Evolutionary conservation across 2,888 invertebrate species (phyloP).

Genomic region (Plutella xylostella): DNA sequence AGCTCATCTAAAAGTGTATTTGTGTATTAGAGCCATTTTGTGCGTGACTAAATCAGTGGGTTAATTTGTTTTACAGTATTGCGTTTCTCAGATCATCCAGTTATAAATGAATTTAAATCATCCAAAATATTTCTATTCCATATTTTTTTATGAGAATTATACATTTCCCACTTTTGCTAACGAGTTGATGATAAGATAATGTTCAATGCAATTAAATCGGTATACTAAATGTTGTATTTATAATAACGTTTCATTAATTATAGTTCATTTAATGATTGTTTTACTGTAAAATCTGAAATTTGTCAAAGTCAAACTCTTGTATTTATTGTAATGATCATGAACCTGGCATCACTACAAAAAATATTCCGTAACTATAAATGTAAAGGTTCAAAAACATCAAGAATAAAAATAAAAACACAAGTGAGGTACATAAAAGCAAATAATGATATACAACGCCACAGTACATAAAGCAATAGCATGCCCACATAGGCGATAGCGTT

Average conservation of each 20-base stretch:
- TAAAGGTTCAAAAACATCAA: slow-evolving; percentile 32
- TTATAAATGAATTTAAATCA: too few relatives aligned
- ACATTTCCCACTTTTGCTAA: too few relatives aligned
- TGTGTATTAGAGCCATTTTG: slow-evolving; percentile 52
- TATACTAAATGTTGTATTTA: too few relatives aligned
- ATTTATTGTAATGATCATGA: slow-evolving; percentile 52
- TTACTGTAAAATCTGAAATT: slow-evolving; percentile 43
- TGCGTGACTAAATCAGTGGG: slow-evolving; percentile 30
- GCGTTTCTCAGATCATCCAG: too few relatives aligned
- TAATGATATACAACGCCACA: slow-evolving; percentile 56
- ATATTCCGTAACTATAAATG: slow-evolving; percentile 27
- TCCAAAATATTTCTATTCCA: too few relatives aligned
- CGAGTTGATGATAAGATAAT: too few relatives aligned
- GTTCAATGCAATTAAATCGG: too few relatives aligned
- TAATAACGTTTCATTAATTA: too few relatives aligned
- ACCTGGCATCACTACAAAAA: slow-evolving; percentile 49
- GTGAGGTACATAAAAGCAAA: slow-evolving; percentile 49
- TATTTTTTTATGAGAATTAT: too few relatives aligned
- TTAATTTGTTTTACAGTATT: too few relatives aligned
- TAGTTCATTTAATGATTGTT: too few relatives aligned
- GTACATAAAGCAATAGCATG: slow-evolving; percentile 60
- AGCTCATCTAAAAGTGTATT: slow-evolving; percentile 38
- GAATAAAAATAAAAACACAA: slow-evolving; percentile 38
- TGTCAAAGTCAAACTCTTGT: slow-evolving; percentile 69
- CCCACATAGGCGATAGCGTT: slow-evolving; percentile 44